Conservation (phyloP, 2,888 invertebrate species). For the Salticus scenicus region DNA sequence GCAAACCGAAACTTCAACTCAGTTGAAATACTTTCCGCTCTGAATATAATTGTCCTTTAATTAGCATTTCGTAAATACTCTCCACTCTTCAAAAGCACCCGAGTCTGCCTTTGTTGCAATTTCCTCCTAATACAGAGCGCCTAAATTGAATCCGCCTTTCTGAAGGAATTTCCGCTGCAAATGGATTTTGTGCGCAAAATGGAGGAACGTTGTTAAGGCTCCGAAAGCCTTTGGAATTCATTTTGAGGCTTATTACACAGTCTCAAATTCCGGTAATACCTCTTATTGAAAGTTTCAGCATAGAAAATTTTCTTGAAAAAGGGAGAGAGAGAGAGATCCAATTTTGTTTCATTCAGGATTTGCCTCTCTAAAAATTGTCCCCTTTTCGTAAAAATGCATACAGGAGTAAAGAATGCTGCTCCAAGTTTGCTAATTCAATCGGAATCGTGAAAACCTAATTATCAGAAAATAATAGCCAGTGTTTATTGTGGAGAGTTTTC, state of each 20-base stretch:
- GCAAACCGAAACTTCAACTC: constrained; percentile 5
- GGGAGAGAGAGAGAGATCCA: constrained; percentile 4
- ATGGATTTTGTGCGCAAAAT: constrained; percentile 25
- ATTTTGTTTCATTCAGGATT: not conserved
- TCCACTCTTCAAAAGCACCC: constrained; percentile 18
- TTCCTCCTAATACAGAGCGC: constrained; percentile 37
- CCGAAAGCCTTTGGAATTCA: constrained; percentile 27
- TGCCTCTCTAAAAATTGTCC: not conserved
- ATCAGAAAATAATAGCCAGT: not conserved
- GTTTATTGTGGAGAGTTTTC: not conserved
- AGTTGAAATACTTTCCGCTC: constrained; percentile 45
- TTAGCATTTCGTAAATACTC: constrained; percentile 53
- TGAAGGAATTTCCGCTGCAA: constrained; percentile 46
- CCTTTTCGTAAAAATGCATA: not conserved
- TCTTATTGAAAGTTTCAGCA: constrained; percentile 4
- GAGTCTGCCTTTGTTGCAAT: constrained; percentile 44
- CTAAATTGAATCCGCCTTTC: constrained; percentile 37
- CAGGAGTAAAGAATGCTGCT: too few relatives aligned
- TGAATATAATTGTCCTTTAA: constrained; percentile 58
- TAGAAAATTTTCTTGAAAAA: not conserved
- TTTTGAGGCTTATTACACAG: constrained; percentile 33
- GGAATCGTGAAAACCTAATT: not conserved
- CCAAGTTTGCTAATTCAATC: not conserved
- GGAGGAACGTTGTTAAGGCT: constrained; percentile 25
- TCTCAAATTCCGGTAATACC: constrained; percentile 30